phyloP scores from a whole-genome alignment of 2,797 vertebrate species.

The Sandelia bainsii region DNA sequence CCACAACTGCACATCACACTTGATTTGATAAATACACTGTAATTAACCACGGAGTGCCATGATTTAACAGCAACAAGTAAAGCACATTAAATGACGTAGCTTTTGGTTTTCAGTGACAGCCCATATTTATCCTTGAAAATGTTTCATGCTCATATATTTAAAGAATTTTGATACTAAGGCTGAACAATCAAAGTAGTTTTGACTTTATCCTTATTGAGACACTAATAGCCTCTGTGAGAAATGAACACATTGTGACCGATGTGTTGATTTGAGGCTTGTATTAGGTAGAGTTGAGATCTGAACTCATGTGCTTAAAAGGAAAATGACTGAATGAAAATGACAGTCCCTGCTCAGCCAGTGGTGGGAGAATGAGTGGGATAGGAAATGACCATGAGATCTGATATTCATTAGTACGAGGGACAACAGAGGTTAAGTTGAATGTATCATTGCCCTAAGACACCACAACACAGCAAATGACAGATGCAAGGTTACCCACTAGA shows the following conservation, averaged over 20 bases:
- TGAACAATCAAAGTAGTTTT: conserved; percentile 6
- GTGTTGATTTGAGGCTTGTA: background rate
- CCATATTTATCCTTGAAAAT: background rate
- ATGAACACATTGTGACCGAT: background rate
- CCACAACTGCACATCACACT: background rate
- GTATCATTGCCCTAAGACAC: background rate
- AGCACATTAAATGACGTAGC: background rate
- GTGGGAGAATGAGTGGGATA: no score
- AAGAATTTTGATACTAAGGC: background rate
- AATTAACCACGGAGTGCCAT: conserved; percentile 9
- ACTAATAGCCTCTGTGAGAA: background rate
- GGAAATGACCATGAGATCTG: no score
- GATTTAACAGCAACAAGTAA: background rate
- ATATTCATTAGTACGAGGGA: no score
- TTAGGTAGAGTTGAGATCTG: background rate
- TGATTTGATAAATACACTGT: conserved; percentile 8
- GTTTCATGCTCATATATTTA: background rate
- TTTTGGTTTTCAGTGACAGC: background rate
- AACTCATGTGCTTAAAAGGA: no score
- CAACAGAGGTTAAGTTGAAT: background rate
- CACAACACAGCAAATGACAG: background rate
- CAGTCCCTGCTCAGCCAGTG: no score
- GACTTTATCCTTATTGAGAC: background rate
- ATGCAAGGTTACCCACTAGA: background rate
- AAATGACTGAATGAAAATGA: no score